Evolutionary conservation across 2,888 invertebrate species (phyloP).

Genomic region (Hermaeophaga mercurialis): DNA sequence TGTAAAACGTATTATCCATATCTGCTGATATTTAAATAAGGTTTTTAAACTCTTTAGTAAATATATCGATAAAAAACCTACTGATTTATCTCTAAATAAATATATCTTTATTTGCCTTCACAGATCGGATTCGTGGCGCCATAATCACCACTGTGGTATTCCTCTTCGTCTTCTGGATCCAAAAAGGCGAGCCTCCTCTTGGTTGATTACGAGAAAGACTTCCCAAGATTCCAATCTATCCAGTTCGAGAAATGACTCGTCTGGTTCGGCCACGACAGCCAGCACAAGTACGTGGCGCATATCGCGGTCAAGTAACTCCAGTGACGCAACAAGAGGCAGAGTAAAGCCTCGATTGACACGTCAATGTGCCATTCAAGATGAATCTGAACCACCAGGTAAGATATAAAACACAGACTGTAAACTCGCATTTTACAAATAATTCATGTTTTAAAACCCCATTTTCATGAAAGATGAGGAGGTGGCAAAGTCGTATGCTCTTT

Average conservation of each 20-base stretch:
- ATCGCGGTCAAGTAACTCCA: slow-evolving; percentile 80
- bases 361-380: slow-evolving; percentile 80
- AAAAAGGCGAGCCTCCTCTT: slow-evolving; percentile 81
- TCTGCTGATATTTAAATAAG: too few relatives aligned
- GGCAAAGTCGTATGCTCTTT: too few relatives aligned
- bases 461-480: too few relatives aligned
- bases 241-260: slow-evolving; percentile 89
- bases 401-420: background rate
- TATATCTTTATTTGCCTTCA: background rate
- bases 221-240: slow-evolving; percentile 91
- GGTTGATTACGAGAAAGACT: slow-evolving; percentile 89
- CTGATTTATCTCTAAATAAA: too few relatives aligned
- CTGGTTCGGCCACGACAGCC: slow-evolving; percentile 86
- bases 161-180: slow-evolving; percentile 75
- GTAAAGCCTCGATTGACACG: slow-evolving; percentile 71
- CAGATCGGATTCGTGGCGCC: slow-evolving; percentile 85
- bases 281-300: slow-evolving; percentile 90
- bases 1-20: too few relatives aligned
- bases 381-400: slow-evolving; percentile 64
- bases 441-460: too few relatives aligned
- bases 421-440: too few relatives aligned
- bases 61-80: background rate
- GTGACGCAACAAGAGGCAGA: slow-evolving; percentile 56
- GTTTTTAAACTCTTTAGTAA: too few relatives aligned
- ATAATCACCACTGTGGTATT: slow-evolving; percentile 75